Percentiles rank a stretch among this genome's conserved stretches.
Evolutionary conservation across 1,140 invertebrate species (phyloP).

Genomic region (Daktulosphaira vitifoliae): DNA sequence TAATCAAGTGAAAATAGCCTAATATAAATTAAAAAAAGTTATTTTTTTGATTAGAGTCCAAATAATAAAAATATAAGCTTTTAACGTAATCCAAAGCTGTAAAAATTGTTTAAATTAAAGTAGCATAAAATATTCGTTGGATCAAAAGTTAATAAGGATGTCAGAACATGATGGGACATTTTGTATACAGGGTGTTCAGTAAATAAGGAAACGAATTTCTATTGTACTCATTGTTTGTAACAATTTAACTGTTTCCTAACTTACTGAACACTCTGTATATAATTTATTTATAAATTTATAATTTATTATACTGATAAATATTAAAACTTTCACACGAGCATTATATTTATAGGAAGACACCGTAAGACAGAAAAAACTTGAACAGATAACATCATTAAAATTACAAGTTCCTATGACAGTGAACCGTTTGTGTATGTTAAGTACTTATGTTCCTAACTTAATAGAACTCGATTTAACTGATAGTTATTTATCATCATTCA

Average conservation of each 20-base stretch:
- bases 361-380: slow-evolving; percentile 30
- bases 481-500: slow-evolving; percentile 52
- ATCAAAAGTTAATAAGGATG: no score
- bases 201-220: no score
- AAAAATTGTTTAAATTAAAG: no score
- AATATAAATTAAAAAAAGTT: no score
- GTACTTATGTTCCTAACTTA: slow-evolving; percentile 52
- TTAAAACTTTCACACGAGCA: neutral
- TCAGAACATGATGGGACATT: no score
- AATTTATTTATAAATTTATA: no score
- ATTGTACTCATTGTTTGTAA: neutral
- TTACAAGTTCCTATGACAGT: slow-evolving; percentile 53
- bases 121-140: no score
- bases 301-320: neutral
- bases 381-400: slow-evolving; percentile 42
- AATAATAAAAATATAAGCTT: no score
- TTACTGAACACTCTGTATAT: neutral
- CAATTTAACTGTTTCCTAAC: neutral
- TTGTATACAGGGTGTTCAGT: no score
- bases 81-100: no score
- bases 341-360: slow-evolving; percentile 33
- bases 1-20: no score
- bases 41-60: no score
- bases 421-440: slow-evolving; percentile 51
- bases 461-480: slow-evolving; percentile 53